Conservation (phyloP, 2,888 invertebrate genomes). For the Volucella bombylans region DNA sequence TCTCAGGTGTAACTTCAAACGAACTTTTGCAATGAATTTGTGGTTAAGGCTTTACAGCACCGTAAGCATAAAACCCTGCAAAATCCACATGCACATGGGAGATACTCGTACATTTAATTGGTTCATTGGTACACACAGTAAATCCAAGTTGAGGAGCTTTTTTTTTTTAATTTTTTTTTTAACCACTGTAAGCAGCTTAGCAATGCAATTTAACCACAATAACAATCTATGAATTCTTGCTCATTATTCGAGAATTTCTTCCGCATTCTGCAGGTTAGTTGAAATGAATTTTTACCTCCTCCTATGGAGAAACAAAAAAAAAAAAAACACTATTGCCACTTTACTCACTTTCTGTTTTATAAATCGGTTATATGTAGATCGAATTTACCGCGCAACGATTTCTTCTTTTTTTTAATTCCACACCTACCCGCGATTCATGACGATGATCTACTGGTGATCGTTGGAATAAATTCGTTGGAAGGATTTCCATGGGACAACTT, state of each 20-base stretch:
- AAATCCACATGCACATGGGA: slow-evolving; percentile 8
- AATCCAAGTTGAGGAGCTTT: slow-evolving; percentile 1
- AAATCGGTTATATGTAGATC: slow-evolving; percentile 6
- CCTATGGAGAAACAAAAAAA: slow-evolving; percentile 5
- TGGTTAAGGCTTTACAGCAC: neutral
- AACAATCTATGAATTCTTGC: slow-evolving; percentile 36
- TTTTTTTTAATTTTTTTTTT: neutral
- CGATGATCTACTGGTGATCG: slow-evolving; percentile 33
- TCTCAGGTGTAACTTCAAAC: neutral
- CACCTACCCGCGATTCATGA: slow-evolving; percentile 20
- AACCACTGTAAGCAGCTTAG: slow-evolving; percentile 8
- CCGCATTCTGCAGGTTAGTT: slow-evolving; percentile 56
- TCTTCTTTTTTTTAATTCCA: slow-evolving; percentile 15
- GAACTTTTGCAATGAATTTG: slow-evolving; percentile 11
- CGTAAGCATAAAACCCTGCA: slow-evolving; percentile 3
- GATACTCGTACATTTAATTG: slow-evolving; percentile 2
- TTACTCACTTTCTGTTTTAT: slow-evolving; percentile 34
- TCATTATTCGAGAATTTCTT: slow-evolving; percentile 39
- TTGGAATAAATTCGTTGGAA: slow-evolving; percentile 21
- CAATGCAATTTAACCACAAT: slow-evolving; percentile 31
- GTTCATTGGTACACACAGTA: slow-evolving; percentile 28
- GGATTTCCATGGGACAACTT: slow-evolving; percentile 48
- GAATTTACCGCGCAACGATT: slow-evolving; percentile 1
- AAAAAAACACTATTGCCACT: slow-evolving; percentile 6
- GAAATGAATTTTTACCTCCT: slow-evolving; percentile 34